Percentiles rank a stretch among this genome's conserved stretches.
phyloP scores from a whole-genome alignment of 2,113 vertebrate species.

The Acrocephalus arundinaceus region DNA sequence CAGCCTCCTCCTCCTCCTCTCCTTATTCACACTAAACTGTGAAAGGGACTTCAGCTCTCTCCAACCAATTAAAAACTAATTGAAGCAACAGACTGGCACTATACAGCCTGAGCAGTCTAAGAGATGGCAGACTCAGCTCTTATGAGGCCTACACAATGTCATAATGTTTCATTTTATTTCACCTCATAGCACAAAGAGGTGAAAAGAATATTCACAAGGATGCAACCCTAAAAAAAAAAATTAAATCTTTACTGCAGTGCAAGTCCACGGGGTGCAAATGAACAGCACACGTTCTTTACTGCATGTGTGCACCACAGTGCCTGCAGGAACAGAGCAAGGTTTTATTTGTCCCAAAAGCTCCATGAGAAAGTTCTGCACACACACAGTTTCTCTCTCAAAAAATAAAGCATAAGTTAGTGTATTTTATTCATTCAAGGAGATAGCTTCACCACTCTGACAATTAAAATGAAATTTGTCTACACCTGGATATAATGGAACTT shows the following conservation, averaged over 20 bases:
- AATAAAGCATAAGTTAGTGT: neutral
- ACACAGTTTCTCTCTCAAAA: neutral
- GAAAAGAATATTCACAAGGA: neutral
- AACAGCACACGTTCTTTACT: neutral
- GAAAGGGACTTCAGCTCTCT: slow-evolving; percentile 45
- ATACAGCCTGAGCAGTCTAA: neutral
- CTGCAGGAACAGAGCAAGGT: neutral
- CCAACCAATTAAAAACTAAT: slow-evolving; percentile 55
- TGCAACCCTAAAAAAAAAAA: neutral
- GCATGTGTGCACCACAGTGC: neutral
- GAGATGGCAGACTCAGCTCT: neutral
- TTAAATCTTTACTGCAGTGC: neutral
- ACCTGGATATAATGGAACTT: neutral
- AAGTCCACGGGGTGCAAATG: neutral
- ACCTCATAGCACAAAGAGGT: neutral
- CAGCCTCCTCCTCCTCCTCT: slow-evolving; percentile 13
- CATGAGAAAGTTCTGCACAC: neutral
- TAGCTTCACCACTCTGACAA: neutral
- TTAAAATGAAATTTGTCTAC: neutral
- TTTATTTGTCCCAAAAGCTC: neutral
- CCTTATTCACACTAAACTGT: slow-evolving; percentile 20
- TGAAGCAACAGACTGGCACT: slow-evolving; percentile 7
- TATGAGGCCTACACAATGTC: neutral
- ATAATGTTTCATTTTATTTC: slow-evolving; percentile 35
- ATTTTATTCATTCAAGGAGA: neutral